Evolutionary conservation across 2,888 invertebrate genomes (phyloP), one percentile per base, ranked within the genome.

Genomic region (Alentia gelatinosa): DNA sequence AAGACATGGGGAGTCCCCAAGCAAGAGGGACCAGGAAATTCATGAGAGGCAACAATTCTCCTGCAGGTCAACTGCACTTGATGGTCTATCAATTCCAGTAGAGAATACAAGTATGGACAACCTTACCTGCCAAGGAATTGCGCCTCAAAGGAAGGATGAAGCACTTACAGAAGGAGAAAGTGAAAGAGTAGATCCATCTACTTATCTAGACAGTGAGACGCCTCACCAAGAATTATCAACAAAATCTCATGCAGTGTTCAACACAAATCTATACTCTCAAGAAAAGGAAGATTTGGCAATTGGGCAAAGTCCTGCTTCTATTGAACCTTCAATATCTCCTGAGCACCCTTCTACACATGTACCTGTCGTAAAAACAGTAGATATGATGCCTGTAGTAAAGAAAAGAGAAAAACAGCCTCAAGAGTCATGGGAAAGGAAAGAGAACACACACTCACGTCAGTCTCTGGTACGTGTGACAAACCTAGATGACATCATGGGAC

Each of bases 391-490:
- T 4, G 68, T 30, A 26, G 15, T 68, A 30, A 68, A 26, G 30
- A 68, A 68, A 68, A 19, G 68, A 30, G 0, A 56, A 56, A 5
- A n/a, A 3, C 12, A 56, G 5, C 19, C 56, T n/a, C n/a, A n/a
- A 56, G 56, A 9, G 23, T 1, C 5, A 56, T 56, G 56, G 19
- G n/a, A 26, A 68, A 26, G 68, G 30, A 26, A 4, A 30, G 9
- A n/a, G n/a, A 19, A 1, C 47, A 30, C 23, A 42, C 5, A 19
- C 50, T 3, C 15, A n/a, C 30, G 86, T 5, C 7, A 86, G 30
- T 86, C 86, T n/a, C 42, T 86, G 26, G 47, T 86, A 30, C 42
- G 86, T 15, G 86, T 86, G 47, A 86, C 86, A 42, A 47, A 86
- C 86, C 47, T 86, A 0, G 86, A 86, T 86, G 86, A 86, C 19